A percentile compares a stretch with the other conserved stretches of the same genome.
These are phyloP conservation scores for Scleropages formosus DNA, from an alignment of 2,797 vertebrate genomes.

Conservation along the genomic window DNA sequence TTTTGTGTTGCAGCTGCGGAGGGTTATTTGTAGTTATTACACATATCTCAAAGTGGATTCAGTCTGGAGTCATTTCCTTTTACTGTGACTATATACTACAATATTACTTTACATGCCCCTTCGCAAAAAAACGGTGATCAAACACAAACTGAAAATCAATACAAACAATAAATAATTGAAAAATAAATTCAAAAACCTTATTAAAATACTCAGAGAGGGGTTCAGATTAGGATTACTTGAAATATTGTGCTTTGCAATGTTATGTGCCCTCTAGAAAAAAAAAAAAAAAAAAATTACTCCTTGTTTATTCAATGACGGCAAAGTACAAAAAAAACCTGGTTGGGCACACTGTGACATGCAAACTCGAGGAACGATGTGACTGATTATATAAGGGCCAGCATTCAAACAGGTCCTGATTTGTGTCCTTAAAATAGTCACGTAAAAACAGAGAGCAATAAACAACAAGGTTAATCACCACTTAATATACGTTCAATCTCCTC, in stretches of 20 bases:
- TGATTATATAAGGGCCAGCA: conserved; percentile 10
- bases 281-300: conserved; percentile 36
- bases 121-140: conserved; percentile 12
- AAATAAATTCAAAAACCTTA: no score
- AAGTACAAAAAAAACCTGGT: conserved; percentile 28
- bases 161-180: conserved; percentile 44
- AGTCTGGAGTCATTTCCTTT: conserved; percentile 56
- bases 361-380: conserved; percentile 27
- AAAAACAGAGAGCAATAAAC: conserved; percentile 53
- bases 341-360: conserved; percentile 37
- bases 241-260: conserved; percentile 53
- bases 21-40: background rate
- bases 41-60: conserved; percentile 43
- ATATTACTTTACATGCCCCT: conserved; percentile 36
- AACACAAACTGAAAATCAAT: conserved; percentile 29
- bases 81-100: conserved; percentile 60
- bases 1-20: conserved; percentile 3
- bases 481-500: conserved; percentile 98
- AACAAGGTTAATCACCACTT: conserved; percentile 81
- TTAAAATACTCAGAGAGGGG: background rate
- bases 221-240: conserved; percentile 35
- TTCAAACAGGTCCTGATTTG: conserved; percentile 30
- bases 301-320: conserved; percentile 20
- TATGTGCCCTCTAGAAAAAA: conserved; percentile 15
- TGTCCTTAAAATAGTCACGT: conserved; percentile 48